Conservation (phyloP, 2,888 invertebrate species). For the Pseudococcus longispinus region DNA sequence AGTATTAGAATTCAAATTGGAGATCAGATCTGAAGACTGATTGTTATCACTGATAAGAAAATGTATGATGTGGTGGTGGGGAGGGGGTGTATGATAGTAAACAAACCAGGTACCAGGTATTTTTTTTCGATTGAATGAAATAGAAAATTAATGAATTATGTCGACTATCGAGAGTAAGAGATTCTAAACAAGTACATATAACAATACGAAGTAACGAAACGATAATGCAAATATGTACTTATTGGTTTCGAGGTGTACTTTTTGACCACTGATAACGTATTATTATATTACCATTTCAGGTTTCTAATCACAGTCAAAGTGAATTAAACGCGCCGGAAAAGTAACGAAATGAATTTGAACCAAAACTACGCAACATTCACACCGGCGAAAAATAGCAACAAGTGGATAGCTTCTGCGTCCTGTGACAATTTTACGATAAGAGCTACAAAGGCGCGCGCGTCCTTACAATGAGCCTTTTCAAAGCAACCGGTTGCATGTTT, state of each 20-base stretch:
- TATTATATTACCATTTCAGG: neutral
- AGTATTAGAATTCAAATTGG: neutral
- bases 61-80: neutral
- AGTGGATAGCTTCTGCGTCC: neutral
- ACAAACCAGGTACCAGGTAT: neutral
- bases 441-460: neutral
- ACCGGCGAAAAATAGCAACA: slow-evolving; percentile 3
- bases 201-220: too few species aligned
- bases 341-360: neutral
- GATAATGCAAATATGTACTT: too few species aligned
- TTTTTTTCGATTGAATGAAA: neutral
- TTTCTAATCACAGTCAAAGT: neutral
- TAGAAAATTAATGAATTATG: too few species aligned
- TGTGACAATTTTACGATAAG: neutral
- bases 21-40: neutral
- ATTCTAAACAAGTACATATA: neutral
- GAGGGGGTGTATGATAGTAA: neutral
- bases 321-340: neutral
- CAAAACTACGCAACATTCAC: neutral
- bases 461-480: neutral
- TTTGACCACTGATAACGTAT: neutral
- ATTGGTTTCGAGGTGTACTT: neutral
- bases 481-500: neutral
- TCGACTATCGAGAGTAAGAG: too few species aligned
- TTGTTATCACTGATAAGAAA: neutral